Evolutionary conservation across 2,888 invertebrate genomes (phyloP).

Genomic region (Drosophila setosimentum): DNA sequence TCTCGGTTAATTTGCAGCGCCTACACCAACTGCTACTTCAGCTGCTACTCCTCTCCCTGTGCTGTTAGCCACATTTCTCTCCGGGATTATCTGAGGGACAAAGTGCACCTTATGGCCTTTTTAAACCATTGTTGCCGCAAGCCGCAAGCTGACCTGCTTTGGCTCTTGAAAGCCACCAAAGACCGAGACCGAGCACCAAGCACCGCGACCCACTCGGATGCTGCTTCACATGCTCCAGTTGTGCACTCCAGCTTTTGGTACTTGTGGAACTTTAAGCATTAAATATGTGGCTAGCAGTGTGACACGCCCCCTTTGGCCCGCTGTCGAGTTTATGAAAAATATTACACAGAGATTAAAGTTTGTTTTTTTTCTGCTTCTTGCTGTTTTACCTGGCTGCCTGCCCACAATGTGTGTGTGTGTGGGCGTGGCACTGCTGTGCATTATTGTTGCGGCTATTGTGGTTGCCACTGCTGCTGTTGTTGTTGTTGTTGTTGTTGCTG

Average conservation of each 20-base stretch:
- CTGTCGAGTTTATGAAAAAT: constrained; percentile 71
- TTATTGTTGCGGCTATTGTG: constrained; percentile 51
- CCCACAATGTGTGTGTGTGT: constrained; percentile 39
- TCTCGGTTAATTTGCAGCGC: constrained; percentile 41
- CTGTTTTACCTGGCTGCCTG: constrained; percentile 57
- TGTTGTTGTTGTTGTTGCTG: constrained; percentile 21
- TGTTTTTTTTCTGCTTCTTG: constrained; percentile 40
- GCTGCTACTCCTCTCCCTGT: neutral
- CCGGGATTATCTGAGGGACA: constrained; percentile 15
- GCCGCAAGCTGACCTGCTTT: constrained; percentile 54
- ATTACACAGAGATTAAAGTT: constrained; percentile 79
- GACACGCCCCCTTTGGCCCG: constrained; percentile 29
- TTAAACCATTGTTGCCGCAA: constrained; percentile 37
- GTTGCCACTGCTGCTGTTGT: constrained; percentile 8
- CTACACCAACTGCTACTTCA: neutral
- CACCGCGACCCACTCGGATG: constrained; percentile 64
- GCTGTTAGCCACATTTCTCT: neutral
- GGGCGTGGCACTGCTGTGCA: constrained; percentile 19
- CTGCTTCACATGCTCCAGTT: constrained; percentile 78
- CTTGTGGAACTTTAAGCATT: constrained; percentile 73
- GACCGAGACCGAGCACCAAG: neutral
- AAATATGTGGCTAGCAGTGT: constrained; percentile 68
- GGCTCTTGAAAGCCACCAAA: constrained; percentile 22
- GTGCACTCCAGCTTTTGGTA: constrained; percentile 21
- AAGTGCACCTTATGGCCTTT: constrained; percentile 27